Percentiles rank a stretch among this genome's conserved stretches.
These are phyloP conservation scores for Orcinus orca DNA, from an alignment of 2,113 vertebrate genomes.

Conservation along the genomic window DNA sequence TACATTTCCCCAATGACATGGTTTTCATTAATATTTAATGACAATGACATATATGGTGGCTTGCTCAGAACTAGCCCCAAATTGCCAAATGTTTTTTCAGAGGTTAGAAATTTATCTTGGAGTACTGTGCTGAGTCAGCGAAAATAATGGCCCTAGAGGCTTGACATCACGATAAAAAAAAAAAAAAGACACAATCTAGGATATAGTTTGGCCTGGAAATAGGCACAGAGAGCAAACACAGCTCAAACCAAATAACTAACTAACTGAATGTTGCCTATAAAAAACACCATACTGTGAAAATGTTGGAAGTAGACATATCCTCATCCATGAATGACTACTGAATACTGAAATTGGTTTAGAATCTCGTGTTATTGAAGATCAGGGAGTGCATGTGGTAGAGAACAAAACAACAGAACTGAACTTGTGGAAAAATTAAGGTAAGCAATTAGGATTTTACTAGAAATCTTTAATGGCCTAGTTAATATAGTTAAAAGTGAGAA, in stretches of 20 bases:
- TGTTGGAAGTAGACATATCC: not conserved
- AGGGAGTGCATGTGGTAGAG: rapidly evolving
- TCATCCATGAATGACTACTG: not conserved
- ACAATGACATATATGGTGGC: not conserved
- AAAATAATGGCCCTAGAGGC: not conserved
- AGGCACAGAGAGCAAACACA: not conserved
- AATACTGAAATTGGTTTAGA: not conserved
- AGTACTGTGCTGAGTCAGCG: not conserved
- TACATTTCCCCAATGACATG: not conserved
- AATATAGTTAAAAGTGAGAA: not conserved
- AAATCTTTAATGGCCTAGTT: not conserved
- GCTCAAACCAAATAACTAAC: not conserved
- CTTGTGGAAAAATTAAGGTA: not conserved
- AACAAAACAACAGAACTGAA: not conserved
- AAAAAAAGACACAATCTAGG: not conserved
- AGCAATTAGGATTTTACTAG: not conserved
- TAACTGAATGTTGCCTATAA: not conserved
- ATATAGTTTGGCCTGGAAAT: not conserved
- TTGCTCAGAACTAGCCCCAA: not conserved
- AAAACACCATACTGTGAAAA: not conserved
- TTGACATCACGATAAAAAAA: not conserved
- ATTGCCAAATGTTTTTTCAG: not conserved
- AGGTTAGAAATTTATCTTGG: not conserved
- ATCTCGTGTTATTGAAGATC: not conserved
- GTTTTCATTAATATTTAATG: not conserved